These are phyloP conservation scores for Haemorhous mexicanus DNA, from an alignment of 2,113 vertebrate genomes.

Conservation along the genomic window DNA sequence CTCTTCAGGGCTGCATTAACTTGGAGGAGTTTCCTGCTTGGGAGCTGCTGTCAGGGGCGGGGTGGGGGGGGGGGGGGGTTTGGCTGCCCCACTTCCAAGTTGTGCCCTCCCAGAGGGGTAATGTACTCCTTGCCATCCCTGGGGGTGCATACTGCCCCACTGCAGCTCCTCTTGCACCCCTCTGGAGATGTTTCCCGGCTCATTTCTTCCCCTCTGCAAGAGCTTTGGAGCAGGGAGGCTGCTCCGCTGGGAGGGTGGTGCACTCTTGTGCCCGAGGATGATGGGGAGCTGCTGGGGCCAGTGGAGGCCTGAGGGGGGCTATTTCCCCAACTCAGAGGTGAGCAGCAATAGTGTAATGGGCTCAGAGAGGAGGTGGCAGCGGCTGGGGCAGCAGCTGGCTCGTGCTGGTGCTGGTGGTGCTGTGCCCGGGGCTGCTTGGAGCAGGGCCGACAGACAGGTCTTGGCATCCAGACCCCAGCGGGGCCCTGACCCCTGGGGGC, in stretches of 20 bases:
- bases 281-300: background rate
- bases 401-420: background rate
- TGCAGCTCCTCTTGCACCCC: background rate
- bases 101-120: background rate
- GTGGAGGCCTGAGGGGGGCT: background rate
- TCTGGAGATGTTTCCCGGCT: background rate
- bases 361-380: background rate
- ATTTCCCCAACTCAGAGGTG: background rate
- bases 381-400: background rate
- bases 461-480: background rate
- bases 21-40: slow-evolving; percentile 67
- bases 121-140: background rate
- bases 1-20: slow-evolving; percentile 61
- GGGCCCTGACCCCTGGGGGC: background rate
- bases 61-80: background rate
- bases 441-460: background rate
- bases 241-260: background rate
- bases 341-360: background rate
- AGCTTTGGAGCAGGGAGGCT: background rate
- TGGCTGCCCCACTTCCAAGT: background rate
- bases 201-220: background rate
- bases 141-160: background rate
- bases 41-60: background rate
- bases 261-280: background rate
- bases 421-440: background rate